Evolutionary conservation across 2,797 vertebrate genomes (phyloP).

Genomic region (Spinus pinus): DNA sequence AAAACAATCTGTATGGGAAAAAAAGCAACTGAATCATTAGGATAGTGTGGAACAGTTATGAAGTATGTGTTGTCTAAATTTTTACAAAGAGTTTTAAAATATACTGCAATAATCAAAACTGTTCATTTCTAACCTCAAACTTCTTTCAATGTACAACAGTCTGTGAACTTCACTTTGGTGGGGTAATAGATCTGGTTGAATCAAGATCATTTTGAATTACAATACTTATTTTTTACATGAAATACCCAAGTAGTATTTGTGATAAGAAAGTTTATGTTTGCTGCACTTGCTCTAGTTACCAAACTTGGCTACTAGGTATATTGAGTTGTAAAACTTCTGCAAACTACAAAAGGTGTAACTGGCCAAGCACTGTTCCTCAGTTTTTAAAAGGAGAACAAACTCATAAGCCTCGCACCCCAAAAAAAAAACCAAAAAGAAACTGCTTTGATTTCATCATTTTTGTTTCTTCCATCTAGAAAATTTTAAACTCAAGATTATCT

Average conservation of each 20-base stretch:
- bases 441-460: neutral
- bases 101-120: neutral
- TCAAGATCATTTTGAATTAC: neutral
- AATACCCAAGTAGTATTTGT: neutral
- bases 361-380: neutral
- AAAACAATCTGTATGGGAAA: slow-evolving; percentile 40
- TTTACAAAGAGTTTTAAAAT: neutral
- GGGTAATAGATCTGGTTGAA: neutral
- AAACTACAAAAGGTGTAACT: neutral
- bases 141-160: neutral
- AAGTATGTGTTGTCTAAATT: neutral
- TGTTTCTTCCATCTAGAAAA: neutral
- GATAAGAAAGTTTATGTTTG: neutral
- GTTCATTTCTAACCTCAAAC: neutral
- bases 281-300: neutral
- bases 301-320: neutral
- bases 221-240: neutral
- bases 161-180: neutral
- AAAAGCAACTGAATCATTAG: neutral
- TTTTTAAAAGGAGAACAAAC: neutral
- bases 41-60: neutral
- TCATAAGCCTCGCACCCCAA: neutral
- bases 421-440: neutral
- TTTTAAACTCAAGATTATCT: neutral
- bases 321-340: neutral